Evolutionary conservation across 2,113 vertebrate genomes (phyloP), one percentile per base, ranked within the genome.

Genomic region (Spea multiplicata): DNA sequence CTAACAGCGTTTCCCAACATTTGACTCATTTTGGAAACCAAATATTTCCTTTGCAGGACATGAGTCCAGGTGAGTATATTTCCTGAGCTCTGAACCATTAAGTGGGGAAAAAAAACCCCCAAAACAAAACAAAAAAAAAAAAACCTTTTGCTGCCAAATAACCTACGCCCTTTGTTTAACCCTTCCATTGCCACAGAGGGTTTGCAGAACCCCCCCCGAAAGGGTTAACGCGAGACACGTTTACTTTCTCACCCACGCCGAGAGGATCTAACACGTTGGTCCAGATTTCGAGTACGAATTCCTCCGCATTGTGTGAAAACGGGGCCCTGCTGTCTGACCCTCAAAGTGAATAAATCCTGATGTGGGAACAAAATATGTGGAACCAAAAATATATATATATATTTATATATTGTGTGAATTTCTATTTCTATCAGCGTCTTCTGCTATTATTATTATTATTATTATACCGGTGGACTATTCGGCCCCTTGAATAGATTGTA

Each of bases 371-470:
- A 46, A 10, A 14, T 57, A 46, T 8, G 46, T 16, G 8, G 57
- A 14, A 12, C 57, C 57, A 61, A n/a, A 61, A 14, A 30, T 30
- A 30, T 30, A 30, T 30, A 30, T 71, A 71, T 3, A 71, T 59
- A 81, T 55, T 5, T 75, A 84, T 80, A 84, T 83, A 84, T 67
- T 80, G 74, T 62, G 74, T 30, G 30, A 30, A 30, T 30, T 30
- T 30, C 30, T 30, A 30, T 30, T 30, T 30, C 30, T 30, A 30
- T 30, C 30, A 30, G 30, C 30, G 30, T 30, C 30, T 30, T 30
- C 30, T 30, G 30, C 30, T 13, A 45, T 49, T 68, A 69, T 61
- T 78, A 75, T 84, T 81, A 75, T 71, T 49, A 10, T 72, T 81
- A 30, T 30, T 30, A 30, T 30, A 30, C 30, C 30, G 30, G 30